Evolutionary conservation across 2,797 vertebrate genomes (phyloP).

Genomic region (Chaetophractus vellerosus): DNA sequence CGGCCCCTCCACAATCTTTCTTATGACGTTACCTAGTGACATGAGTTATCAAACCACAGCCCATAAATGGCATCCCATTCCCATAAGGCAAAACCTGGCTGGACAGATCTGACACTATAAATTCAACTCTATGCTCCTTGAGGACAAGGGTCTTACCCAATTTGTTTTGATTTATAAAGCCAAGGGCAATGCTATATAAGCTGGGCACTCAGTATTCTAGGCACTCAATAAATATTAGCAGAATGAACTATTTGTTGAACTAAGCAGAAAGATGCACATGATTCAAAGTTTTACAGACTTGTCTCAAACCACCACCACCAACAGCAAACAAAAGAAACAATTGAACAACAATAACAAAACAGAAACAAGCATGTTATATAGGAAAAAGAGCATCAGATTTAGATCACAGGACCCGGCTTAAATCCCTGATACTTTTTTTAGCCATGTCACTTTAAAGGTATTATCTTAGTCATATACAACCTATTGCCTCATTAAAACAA

Average conservation of each 20-base stretch:
- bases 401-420: background rate
- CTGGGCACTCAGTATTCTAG: too few species aligned
- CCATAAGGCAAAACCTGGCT: background rate
- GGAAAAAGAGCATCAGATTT: background rate
- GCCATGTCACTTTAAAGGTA: background rate
- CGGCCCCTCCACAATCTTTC: too few species aligned
- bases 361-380: background rate
- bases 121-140: background rate
- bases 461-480: background rate
- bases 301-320: background rate
- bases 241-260: background rate
- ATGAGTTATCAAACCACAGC: background rate
- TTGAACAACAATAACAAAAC: background rate
- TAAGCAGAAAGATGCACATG: background rate
- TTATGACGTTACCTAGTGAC: accelerated
- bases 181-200: background rate
- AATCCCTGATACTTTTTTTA: background rate
- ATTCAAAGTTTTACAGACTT: background rate
- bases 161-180: background rate
- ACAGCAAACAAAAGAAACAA: background rate
- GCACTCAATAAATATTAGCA: background rate
- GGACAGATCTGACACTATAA: accelerated
- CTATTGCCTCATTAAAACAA: background rate
- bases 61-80: too few species aligned
- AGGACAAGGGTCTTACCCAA: background rate